phyloP scores from a whole-genome alignment of 2,888 invertebrate species.

The Megastigmus dorsalis region DNA sequence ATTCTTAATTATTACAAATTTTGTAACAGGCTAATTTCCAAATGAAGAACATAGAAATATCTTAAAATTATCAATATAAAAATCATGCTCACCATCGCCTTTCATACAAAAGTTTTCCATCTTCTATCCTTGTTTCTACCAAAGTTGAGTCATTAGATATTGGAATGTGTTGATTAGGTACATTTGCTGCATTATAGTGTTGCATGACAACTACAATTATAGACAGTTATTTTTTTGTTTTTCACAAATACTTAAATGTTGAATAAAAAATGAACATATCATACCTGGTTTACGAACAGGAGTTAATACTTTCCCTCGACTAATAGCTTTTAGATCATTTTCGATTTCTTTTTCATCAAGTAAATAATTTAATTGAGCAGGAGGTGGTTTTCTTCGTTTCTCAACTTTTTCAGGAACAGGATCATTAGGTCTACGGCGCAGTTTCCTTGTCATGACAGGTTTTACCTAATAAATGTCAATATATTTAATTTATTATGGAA shows the following conservation, averaged over 20 bases:
- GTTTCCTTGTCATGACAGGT: constrained; percentile 95
- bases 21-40: too few species aligned
- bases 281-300: constrained; percentile 77
- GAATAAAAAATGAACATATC: not conserved
- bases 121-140: constrained; percentile 92
- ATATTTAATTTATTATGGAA: too few species aligned
- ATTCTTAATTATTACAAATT: too few species aligned
- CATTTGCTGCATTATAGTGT: constrained; percentile 56
- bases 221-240: constrained; percentile 28
- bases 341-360: constrained; percentile 93
- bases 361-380: constrained; percentile 89
- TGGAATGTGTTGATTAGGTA: constrained; percentile 69
- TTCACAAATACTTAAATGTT: not conserved
- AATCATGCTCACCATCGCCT: constrained; percentile 83
- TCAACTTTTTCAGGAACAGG: constrained; percentile 91
- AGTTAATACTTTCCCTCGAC: constrained; percentile 77
- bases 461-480: too few species aligned
- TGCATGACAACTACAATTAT: constrained; percentile 45
- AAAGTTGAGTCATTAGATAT: constrained; percentile 74
- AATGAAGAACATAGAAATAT: constrained; percentile 14
- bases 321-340: constrained; percentile 88
- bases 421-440: constrained; percentile 94
- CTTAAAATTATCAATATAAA: constrained; percentile 35
- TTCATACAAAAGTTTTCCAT: constrained; percentile 94
- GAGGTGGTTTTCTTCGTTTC: constrained; percentile 89